Evolutionary conservation across 2,888 invertebrate species (phyloP), one percentile per base, ranked within the genome.

Genomic region (Leptinotarsa tumamoca): DNA sequence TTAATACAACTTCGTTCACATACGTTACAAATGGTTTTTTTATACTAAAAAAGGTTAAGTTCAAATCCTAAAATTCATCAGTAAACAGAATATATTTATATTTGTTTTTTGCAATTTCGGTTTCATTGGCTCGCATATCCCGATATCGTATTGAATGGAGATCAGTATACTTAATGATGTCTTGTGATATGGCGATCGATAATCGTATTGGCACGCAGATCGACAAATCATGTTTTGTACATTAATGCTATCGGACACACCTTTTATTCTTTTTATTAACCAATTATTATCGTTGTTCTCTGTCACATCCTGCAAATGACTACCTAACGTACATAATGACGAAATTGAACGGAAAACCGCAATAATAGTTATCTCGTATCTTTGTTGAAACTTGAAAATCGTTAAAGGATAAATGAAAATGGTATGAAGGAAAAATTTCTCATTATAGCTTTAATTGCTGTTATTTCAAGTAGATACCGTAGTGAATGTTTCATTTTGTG

Each of bases 211-310:
- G 58, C 23, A 58, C 21, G 23, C 58, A 17, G 23, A 58, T 23
- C 58, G 14, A 27, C 58, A 58, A 58, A 58, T 58, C 58, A 23
- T 58, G 23, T 58, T 23, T 10, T 27, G 58, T 23, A 23, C 23
- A 58, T 58, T 58, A 58, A 58, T 58, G 58, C 23, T 4, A 58
- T 58, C 58, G 4, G 27, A 27, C 58, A 58, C 58, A 63, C 33
- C 43, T 33, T 63, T 63, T n/a, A 33, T 33, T n/a, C 27, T 63
- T n/a, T 63, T 63, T 63, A 63, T 63, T n/a, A 63, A 27, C 27
- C 33, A 63, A 43, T 63, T 63, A 63, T 17, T 33, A n/a, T 63
- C 23, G 58, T 58, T 58, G 58, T 58, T 58, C 18, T 58, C 58
- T 58, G 58, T 21, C 58, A 23, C 23, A 58, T 58, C 58, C 58